phyloP scores from a whole-genome alignment of 2,888 invertebrate genomes.

The Subacronicta megacephala region DNA sequence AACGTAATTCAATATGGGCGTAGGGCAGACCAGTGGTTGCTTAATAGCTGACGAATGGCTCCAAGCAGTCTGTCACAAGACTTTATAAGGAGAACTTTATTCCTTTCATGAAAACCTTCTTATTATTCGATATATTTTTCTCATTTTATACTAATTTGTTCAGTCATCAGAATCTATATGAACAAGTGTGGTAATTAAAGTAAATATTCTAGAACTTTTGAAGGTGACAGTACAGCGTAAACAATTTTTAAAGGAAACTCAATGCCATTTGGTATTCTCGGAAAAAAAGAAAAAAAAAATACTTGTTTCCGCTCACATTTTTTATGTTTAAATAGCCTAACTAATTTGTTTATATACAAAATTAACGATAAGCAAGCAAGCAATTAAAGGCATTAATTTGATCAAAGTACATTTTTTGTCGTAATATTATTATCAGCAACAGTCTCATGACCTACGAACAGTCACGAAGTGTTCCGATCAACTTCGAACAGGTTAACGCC shows the following conservation, averaged over 20 bases:
- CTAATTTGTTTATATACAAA: conserved; percentile 40
- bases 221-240: conserved; percentile 34
- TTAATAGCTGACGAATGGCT: conserved; percentile 54
- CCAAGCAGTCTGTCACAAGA: conserved; percentile 66
- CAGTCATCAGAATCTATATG: conserved; percentile 32
- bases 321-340: conserved; percentile 20
- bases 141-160: conserved; percentile 30
- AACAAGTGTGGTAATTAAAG: conserved; percentile 28
- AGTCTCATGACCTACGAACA: conserved; percentile 62
- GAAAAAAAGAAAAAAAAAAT: conserved; percentile 3
- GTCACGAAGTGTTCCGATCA: conserved; percentile 67
- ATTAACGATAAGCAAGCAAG: conserved; percentile 30
- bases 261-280: background rate
- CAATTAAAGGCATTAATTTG: conserved; percentile 45
- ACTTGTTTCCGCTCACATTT: conserved; percentile 26
- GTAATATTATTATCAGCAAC: conserved; percentile 61
- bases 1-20: conserved; percentile 54
- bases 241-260: conserved; percentile 24
- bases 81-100: conserved; percentile 48
- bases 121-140: conserved; percentile 32
- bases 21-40: conserved; percentile 51
- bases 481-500: conserved; percentile 66
- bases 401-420: conserved; percentile 49
- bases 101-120: conserved; percentile 33
- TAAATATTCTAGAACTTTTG: conserved; percentile 33